These are phyloP conservation scores for Turritopsis rubra DNA, from an alignment of 30 jellyfish, hydroid and myxozoan species.

Conservation along the genomic window DNA sequence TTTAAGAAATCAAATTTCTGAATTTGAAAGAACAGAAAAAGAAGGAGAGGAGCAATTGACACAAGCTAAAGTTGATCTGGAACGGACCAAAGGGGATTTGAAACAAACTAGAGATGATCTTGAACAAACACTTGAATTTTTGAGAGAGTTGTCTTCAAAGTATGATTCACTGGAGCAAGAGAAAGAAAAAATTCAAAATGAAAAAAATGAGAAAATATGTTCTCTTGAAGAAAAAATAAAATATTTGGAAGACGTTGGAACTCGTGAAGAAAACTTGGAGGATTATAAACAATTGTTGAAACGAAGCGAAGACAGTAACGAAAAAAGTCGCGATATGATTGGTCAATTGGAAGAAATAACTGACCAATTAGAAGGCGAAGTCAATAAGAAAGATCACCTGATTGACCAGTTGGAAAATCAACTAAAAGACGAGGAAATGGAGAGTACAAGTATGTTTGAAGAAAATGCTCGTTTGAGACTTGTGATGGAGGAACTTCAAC, in stretches of 20 bases:
- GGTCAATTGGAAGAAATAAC: slow-evolving; percentile 14
- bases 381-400: slow-evolving; percentile 8
- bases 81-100: background rate
- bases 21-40: background rate
- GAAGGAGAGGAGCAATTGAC: slow-evolving; percentile 36
- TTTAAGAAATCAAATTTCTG: background rate
- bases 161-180: slow-evolving; percentile 13
- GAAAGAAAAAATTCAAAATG: slow-evolving; percentile 18
- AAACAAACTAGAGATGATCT: background rate
- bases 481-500: slow-evolving; percentile 9
- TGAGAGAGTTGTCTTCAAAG: slow-evolving; percentile 30
- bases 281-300: slow-evolving; percentile 11
- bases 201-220: background rate
- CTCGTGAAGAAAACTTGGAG: background rate
- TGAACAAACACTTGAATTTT: slow-evolving; percentile 25
- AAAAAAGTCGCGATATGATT: background rate
- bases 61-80: slow-evolving; percentile 36
- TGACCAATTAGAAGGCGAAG: slow-evolving; percentile 23
- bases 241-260: slow-evolving; percentile 2
- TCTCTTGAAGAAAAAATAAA: slow-evolving; percentile 3
- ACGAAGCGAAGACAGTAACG: slow-evolving; percentile 4
- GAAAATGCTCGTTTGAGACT: slow-evolving; percentile 17
- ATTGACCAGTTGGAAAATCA: slow-evolving; percentile 20
- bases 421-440: slow-evolving; percentile 22
- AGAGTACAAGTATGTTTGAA: background rate